Conservation (phyloP, 2,888 invertebrate species). For the Cerceris ruficornis region DNA sequence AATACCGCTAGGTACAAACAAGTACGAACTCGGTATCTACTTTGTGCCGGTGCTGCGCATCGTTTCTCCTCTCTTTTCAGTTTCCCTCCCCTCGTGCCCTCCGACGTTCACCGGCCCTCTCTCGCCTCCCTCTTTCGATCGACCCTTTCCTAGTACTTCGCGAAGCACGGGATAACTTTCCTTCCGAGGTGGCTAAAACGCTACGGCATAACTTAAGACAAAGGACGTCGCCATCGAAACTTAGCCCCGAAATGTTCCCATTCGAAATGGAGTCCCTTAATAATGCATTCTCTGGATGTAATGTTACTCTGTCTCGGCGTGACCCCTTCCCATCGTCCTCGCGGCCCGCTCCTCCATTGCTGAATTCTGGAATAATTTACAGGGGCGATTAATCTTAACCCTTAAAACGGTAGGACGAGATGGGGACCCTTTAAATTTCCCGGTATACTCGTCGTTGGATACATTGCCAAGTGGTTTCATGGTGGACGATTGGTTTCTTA, state of each 20-base stretch:
- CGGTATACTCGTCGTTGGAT: background rate
- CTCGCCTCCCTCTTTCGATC: slow-evolving; percentile 10
- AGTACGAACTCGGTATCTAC: slow-evolving; percentile 54
- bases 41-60: slow-evolving; percentile 55
- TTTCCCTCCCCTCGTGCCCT: too few species aligned
- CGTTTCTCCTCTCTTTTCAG: slow-evolving; percentile 23
- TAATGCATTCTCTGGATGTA: slow-evolving; percentile 22
- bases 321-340: background rate
- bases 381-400: background rate
- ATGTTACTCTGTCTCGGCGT: background rate
- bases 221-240: slow-evolving; percentile 37
- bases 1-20: slow-evolving; percentile 63
- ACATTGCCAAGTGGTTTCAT: too few species aligned
- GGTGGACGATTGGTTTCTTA: too few species aligned
- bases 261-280: slow-evolving; percentile 39
- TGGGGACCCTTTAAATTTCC: background rate
- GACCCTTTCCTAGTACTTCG: slow-evolving; percentile 49
- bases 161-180: slow-evolving; percentile 45
- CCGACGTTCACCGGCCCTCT: too few species aligned
- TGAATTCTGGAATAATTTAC: slow-evolving; percentile 22
- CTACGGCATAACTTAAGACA: slow-evolving; percentile 44
- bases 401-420: background rate
- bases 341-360: background rate
- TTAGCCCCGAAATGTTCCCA: slow-evolving; percentile 17
- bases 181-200: slow-evolving; percentile 43